These are phyloP conservation scores for Gymnosoma rotundatum DNA, from an alignment of 2,888 invertebrate genomes.

Conservation along the genomic window DNA sequence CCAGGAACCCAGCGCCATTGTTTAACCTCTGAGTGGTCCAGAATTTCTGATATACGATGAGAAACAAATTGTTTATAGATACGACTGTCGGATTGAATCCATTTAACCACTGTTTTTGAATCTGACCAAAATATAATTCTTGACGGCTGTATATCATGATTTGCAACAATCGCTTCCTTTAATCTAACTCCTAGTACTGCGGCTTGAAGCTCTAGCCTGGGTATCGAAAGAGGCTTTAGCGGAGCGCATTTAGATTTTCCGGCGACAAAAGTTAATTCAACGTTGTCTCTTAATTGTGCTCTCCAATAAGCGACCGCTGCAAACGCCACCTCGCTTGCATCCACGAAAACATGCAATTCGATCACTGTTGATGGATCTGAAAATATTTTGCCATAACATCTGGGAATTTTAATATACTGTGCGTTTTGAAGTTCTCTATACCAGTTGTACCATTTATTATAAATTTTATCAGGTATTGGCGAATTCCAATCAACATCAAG, in stretches of 20 bases:
- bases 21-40: slow-evolving; percentile 3
- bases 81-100: slow-evolving; percentile 6
- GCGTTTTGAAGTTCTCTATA: slow-evolving; percentile 28
- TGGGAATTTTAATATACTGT: slow-evolving; percentile 1
- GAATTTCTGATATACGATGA: slow-evolving; percentile 13
- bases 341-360: slow-evolving; percentile 12
- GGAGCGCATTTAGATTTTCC: slow-evolving; percentile 19
- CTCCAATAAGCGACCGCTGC: slow-evolving; percentile 5
- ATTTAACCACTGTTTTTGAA: not conserved
- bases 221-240: slow-evolving; percentile 16
- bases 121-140: slow-evolving; percentile 25
- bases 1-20: slow-evolving; percentile 16
- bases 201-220: slow-evolving; percentile 3
- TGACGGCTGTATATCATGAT: slow-evolving; percentile 1
- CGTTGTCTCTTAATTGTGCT: not conserved
- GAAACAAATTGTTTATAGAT: slow-evolving; percentile 29
- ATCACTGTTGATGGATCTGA: not conserved
- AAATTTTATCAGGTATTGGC: slow-evolving; percentile 19
- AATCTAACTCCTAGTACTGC: slow-evolving; percentile 21
- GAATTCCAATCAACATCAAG: slow-evolving; percentile 6
- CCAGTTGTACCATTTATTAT: slow-evolving; percentile 35
- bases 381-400: slow-evolving; percentile 30
- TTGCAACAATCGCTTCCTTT: not conserved
- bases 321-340: slow-evolving; percentile 1
- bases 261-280: slow-evolving; percentile 4